Evolutionary conservation across 2,113 vertebrate genomes (phyloP), one percentile per base, ranked within the genome.

Genomic region (Aptenodytes forsteri): DNA sequence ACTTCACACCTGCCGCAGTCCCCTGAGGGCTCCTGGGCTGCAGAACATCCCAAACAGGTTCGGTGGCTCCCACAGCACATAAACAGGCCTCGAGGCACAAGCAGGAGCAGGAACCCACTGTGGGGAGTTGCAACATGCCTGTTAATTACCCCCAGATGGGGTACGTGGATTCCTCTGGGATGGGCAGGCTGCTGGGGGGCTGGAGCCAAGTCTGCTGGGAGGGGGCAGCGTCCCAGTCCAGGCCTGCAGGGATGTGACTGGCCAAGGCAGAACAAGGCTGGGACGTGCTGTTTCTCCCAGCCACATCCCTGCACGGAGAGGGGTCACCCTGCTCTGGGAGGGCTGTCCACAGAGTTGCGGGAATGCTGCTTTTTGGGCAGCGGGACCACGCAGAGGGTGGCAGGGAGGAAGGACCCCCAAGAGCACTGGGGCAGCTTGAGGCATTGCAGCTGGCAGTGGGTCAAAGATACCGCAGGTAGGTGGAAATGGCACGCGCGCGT

Each of bases 291-390:
- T 25, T 81, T 55, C 62, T 86, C 71, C n/a, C 49, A 78, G 29
- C 19, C 23, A 36, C 14, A 6, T 62, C 26, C 34, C 73, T 54
- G 64, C 36, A 25, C 3, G 17, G 18, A n/a, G 9, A 65, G 16
- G 21, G 47, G 46, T 34, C 8, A 5, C n/a, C 17, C 47, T 14
- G 66, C 22, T 64, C 16, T 0, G 0, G 55, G 58, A 50, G 15
- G 40, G 42, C 11, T n/a, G 34, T 10, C 34, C n/a, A 7, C 65
- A 66, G 70, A 54, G n/a, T 0, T 0, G 0, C 16, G 50, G 47
- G 40, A 69, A 65, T 21, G 38, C 66, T 7, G 66, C 52, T 52
- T 9, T 23, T 38, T 2, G 32, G 52, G 36, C 25, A 6, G 26
- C 1, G 1, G 47, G n/a, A 72, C 21, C 79, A 38, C 0, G 4